Conservation (phyloP, 2,888 invertebrate genomes). For the Macroteleia sp. region DNA sequence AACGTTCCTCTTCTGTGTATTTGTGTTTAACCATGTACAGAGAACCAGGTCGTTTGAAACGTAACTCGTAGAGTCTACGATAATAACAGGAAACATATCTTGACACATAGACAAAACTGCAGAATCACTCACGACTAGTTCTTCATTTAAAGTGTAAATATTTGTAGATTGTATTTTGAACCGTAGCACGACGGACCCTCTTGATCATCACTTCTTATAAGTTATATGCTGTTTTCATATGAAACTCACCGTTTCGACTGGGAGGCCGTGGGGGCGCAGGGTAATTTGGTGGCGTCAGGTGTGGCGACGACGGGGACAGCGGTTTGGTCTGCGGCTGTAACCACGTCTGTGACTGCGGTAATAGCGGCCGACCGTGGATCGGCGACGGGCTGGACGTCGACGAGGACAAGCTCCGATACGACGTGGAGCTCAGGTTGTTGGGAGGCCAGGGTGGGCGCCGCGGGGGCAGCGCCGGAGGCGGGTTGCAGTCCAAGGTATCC, state of each 20-base stretch:
- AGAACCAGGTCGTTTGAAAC: too few relatives aligned
- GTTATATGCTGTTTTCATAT: too few relatives aligned
- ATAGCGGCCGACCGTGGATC: too few relatives aligned
- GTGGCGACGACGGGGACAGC: conserved; percentile 67
- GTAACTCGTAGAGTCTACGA: too few relatives aligned
- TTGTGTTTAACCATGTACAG: conserved; percentile 15
- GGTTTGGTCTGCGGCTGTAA: conserved; percentile 64
- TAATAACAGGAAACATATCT: too few relatives aligned
- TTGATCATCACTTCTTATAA: too few relatives aligned
- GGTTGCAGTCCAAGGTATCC: conserved; percentile 84
- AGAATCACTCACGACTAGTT: too few relatives aligned
- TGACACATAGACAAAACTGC: too few relatives aligned
- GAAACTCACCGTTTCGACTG: conserved; percentile 82
- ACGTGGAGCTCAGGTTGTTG: conserved; percentile 84
- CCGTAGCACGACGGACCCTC: too few relatives aligned
- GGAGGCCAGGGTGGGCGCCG: conserved; percentile 82
- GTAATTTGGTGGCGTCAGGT: conserved; percentile 81
- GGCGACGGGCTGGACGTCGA: conserved; percentile 58
- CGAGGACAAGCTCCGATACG: conserved; percentile 69
- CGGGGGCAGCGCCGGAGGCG: conserved; percentile 85
- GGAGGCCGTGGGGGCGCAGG: conserved; percentile 83
- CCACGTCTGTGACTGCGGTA: conserved; percentile 32
- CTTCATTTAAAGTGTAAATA: too few relatives aligned
- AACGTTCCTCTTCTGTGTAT: conserved; percentile 23
- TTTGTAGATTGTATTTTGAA: too few relatives aligned